A percentile compares a stretch with the other conserved stretches of the same genome.
Evolutionary conservation across 2,797 vertebrate genomes (phyloP).

Genomic region (Eulemur rubriventer): DNA sequence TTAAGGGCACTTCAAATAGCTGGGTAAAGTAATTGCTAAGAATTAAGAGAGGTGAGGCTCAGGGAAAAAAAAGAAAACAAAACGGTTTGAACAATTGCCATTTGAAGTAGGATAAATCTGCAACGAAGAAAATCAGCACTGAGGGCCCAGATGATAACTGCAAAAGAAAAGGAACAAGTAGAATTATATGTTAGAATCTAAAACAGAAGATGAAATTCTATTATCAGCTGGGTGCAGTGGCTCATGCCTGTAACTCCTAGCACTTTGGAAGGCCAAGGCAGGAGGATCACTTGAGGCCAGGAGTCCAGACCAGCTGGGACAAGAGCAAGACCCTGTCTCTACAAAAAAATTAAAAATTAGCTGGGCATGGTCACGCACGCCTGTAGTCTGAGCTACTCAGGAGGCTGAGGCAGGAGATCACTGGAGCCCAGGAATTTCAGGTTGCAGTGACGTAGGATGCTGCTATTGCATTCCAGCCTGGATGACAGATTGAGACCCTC

Average conservation of each 20-base stretch:
- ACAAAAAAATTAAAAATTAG: too few species aligned
- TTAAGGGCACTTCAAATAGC: background rate
- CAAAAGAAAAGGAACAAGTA: background rate
- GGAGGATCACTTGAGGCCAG: background rate
- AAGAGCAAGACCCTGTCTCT: too few species aligned
- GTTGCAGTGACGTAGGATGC: background rate
- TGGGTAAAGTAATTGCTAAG: background rate
- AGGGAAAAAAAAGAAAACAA: background rate
- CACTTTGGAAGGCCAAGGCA: background rate
- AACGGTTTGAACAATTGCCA: background rate
- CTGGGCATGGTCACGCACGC: too few species aligned
- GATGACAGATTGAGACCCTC: background rate
- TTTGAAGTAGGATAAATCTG: background rate
- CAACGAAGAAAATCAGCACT: constrained; percentile 25
- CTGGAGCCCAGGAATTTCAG: background rate
- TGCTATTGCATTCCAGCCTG: background rate
- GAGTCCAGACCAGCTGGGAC: background rate
- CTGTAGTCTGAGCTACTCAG: too few species aligned
- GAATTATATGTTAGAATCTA: background rate
- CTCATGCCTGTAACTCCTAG: too few species aligned
- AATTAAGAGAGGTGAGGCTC: background rate
- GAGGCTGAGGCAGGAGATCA: background rate
- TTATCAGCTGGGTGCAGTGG: background rate
- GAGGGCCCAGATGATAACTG: background rate
- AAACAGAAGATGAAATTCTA: background rate